phyloP scores from a whole-genome alignment of 2,888 invertebrate species.

The Calameuta filiformis region DNA sequence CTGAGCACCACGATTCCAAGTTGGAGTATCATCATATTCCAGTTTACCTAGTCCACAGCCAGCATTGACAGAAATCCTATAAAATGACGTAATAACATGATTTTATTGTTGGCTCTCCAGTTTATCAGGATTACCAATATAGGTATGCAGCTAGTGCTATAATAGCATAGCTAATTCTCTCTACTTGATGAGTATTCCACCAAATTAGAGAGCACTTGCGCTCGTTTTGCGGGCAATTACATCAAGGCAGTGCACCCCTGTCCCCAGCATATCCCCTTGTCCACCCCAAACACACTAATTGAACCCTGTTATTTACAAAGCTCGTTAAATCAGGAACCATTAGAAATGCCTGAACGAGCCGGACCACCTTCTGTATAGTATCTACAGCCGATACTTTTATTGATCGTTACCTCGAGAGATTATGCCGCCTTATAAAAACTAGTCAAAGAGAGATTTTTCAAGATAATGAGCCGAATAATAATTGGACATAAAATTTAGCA shows the following conservation, averaged over 20 bases:
- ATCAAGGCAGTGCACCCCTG: neutral
- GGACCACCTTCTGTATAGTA: neutral
- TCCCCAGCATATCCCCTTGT: neutral
- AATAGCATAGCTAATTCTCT: neutral
- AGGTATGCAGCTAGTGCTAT: neutral
- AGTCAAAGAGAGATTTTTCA: neutral
- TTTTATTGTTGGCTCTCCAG: neutral
- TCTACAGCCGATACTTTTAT: neutral
- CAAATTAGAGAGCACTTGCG: neutral
- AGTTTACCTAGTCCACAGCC: neutral
- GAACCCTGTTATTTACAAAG: neutral
- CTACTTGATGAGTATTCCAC: neutral
- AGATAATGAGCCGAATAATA: neutral
- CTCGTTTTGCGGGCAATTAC: neutral
- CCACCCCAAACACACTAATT: neutral
- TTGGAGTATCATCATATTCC: neutral
- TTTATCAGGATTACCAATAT: neutral
- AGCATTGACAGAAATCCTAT: neutral
- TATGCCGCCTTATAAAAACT: neutral
- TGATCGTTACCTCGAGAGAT: neutral
- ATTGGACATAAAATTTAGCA: neutral
- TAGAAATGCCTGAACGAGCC: neutral
- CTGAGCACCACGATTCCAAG: neutral
- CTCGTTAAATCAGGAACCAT: neutral
- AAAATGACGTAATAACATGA: neutral